Base-by-base conservation (phyloP, 2,888 invertebrate species). In the Aspidiotus rigidus region DNA sequence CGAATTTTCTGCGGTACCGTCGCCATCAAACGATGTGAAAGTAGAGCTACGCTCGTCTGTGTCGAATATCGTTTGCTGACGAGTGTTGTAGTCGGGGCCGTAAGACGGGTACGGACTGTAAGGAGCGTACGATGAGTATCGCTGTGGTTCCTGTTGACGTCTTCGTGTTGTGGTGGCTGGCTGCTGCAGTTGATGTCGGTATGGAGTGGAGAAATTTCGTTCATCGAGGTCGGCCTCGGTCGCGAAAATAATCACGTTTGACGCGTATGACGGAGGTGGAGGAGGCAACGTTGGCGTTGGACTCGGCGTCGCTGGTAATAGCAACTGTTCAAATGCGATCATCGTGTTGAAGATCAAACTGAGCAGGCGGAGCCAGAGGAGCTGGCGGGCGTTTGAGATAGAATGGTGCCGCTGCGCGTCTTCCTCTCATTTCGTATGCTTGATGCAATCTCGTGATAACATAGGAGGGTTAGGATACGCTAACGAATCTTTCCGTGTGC, bases 271-370 rank as follows among this genome's bases (percentile, higher is more conserved):
- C 55, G 41, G 54, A 40, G 55, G 54, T 41, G 42, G 63, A 62
- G 69, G 49, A 40, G 60, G 57, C 66, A 55, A 49, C 59, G 57
- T 39, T 54, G 62, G 41, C 60, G 69, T 60, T 49, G 64, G 63
- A 42, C 61, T 40, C 44, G 42, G 40, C 57, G 28, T 15, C 60
- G 44, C 40, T 55, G 55, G 17, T 55, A 49, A 60, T 39, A 59
- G 59, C 67, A 60, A 49, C 39, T 49, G 67, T 57, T 67, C 60
- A 60, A 67, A 67, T 39, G 67, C 60, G 67, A 67, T 59, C 67
- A 67, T 67, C 42, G 28, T 60, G 42, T 28, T 53, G 60, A 10
- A 39, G 67, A 15, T 11, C 17, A 28, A 54, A 28, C 1, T 28
- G 53, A 40, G 6, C 55, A 8, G 64, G 55, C 9, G 49, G 9